These are phyloP conservation scores for Hemicentrotus pulcherrimus DNA, from an alignment of 35 echinoderm and acorn worm species.

Conservation along the genomic window DNA sequence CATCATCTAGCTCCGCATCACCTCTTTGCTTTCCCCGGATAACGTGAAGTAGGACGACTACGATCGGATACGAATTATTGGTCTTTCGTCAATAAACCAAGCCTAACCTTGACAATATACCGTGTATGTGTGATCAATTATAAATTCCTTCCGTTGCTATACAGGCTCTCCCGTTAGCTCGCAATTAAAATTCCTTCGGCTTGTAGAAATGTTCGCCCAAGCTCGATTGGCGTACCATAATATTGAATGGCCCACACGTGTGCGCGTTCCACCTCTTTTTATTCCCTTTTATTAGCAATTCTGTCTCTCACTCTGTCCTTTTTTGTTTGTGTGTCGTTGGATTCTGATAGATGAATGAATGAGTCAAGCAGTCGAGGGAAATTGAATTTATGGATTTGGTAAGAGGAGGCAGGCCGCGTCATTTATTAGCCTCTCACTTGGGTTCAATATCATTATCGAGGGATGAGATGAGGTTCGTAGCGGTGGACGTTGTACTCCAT, in stretches of 20 bases:
- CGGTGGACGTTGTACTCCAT: too few relatives aligned
- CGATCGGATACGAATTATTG: conserved; percentile 20
- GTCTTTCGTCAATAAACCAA: conserved; percentile 28
- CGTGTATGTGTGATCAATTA: conserved; percentile 29
- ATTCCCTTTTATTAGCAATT: not conserved
- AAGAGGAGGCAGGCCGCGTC: not conserved
- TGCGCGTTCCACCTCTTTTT: not conserved
- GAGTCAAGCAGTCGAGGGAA: not conserved
- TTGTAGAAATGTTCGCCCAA: not conserved
- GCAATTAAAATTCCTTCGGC: conserved; percentile 50
- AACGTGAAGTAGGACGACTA: not conserved
- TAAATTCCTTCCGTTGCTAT: not conserved
- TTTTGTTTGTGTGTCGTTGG: not conserved
- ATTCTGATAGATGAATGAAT: not conserved
- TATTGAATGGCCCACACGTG: conserved; percentile 13
- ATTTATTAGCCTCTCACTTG: not conserved
- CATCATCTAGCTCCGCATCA: not conserved
- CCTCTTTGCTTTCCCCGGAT: not conserved
- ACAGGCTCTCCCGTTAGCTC: not conserved
- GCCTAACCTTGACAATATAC: not conserved
- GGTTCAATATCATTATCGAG: not conserved
- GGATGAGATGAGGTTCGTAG: not conserved
- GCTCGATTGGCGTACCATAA: not conserved
- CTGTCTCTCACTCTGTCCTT: not conserved
- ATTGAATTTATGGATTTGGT: conserved; percentile 7